Evolutionary conservation across 2,888 invertebrate genomes (phyloP).

Genomic region (Prionchulus punctatus): DNA sequence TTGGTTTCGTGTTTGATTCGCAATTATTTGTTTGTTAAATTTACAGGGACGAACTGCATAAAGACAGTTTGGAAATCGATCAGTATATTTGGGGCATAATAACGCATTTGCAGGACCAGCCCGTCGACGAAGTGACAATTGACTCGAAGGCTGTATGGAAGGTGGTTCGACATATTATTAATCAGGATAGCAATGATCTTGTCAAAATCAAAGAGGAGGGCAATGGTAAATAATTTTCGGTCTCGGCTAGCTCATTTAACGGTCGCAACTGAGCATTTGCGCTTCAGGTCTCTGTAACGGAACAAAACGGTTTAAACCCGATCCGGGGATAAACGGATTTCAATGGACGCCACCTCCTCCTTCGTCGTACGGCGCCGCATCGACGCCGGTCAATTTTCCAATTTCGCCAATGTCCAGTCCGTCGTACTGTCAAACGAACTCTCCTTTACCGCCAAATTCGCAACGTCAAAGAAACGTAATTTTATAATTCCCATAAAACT

Average conservation of each 20-base stretch:
- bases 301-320: constrained; percentile 7
- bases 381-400: neutral
- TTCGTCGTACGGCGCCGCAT: neutral
- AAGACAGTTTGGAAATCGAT: constrained; percentile 86
- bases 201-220: too few species aligned
- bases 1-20: too few species aligned
- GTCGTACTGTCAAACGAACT: too few species aligned
- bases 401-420: too few species aligned
- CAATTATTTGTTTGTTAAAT: too few species aligned
- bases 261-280: neutral
- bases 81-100: constrained; percentile 95
- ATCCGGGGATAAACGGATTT: constrained; percentile 53
- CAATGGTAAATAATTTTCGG: too few species aligned
- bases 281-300: constrained; percentile 1
- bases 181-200: too few species aligned
- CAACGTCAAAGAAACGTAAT: too few species aligned
- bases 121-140: neutral
- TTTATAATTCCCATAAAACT: too few species aligned
- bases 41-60: constrained; percentile 51
- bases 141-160: too few species aligned
- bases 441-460: too few species aligned
- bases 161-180: too few species aligned
- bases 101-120: constrained; percentile 56
- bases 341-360: constrained; percentile 37
- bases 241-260: neutral